A percentile compares a stretch with the other conserved stretches of the same genome.
Evolutionary conservation across 2,113 vertebrate genomes (phyloP).

Genomic region (Edolisoma coerulescens): DNA sequence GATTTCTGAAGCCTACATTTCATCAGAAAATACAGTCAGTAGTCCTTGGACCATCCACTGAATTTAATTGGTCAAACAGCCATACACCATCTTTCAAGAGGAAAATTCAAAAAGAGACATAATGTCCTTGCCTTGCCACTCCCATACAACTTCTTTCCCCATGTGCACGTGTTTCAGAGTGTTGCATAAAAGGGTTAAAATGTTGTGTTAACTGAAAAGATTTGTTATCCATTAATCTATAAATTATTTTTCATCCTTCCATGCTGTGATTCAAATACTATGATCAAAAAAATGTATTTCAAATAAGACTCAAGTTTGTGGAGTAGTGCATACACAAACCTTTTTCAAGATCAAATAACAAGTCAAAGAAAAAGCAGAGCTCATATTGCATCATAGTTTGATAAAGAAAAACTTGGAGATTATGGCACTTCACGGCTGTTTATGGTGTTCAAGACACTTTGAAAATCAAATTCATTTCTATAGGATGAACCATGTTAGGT

Average conservation of each 20-base stretch:
- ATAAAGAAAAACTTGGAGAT: not conserved
- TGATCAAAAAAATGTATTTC: rapidly evolving
- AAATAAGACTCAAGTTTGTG: not conserved
- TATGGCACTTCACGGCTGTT: not conserved
- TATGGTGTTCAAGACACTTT: not conserved
- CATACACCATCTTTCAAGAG: not conserved
- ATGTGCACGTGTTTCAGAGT: not conserved
- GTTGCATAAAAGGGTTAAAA: not conserved
- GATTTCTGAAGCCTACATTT: not conserved
- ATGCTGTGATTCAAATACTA: not conserved
- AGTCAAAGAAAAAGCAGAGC: not conserved
- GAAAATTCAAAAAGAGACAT: not conserved
- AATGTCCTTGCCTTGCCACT: not conserved
- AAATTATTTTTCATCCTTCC: not conserved
- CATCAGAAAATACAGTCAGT: not conserved
- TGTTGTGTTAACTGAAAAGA: not conserved
- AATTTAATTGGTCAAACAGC: not conserved
- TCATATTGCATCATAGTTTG: not conserved
- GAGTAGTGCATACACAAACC: not conserved
- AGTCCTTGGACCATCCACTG: not conserved
- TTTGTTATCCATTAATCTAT: not conserved
- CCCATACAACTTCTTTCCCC: not conserved
- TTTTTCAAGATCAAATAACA: not conserved
- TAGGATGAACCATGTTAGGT: not conserved
- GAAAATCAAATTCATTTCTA: not conserved